Evolutionary conservation across 2,113 vertebrate genomes (phyloP), one percentile per base, ranked within the genome.

Genomic region (Lontra canadensis): DNA sequence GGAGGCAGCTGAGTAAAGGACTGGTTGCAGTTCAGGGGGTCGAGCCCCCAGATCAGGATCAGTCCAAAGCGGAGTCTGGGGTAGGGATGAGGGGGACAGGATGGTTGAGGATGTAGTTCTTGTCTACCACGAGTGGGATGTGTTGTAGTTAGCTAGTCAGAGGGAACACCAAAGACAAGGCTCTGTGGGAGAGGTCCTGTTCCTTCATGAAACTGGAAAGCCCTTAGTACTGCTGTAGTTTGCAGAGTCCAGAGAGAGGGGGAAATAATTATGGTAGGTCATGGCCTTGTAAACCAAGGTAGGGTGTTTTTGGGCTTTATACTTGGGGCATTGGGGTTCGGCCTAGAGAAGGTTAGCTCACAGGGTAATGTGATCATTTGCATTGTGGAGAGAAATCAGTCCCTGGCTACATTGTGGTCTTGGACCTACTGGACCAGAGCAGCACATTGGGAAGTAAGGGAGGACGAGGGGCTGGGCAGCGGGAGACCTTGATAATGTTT

Each of bases 391-490:
- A 85, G 52, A 81, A 36, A 14, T 25, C 65, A 36, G 10, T 18
- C 65, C n/a, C 34, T 52, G 7, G 69, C 57, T 36, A 0, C 5
- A 0, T 23, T 11, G 3, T 49, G 47, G 34, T 7, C 29, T 8
- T 20, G 55, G 36, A 23, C 25, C 13, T 44, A 6, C 2, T 20
- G 44, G 42, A 8, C 61, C 2, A 5, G 8, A n/a, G 29, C n/a
- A 42, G 31, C 63, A 20, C 4, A 9, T 15, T 26, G 2, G 15
- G 78, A 2, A 12, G 55, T 25, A 5, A 6, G 73, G 9, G 61
- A 13, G 63, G n/a, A 61, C 8, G 29, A 0, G 42, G 39, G 25
- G 20, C 12, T 59, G 42, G 49, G 26, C 7, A 29, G 2, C 12
- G 6, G 52, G 59, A 34, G 20, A 14, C 49, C 1, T 0, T 21